Percentiles rank a stretch among this genome's conserved stretches.
These are phyloP conservation scores for Urocyon cinereoargenteus DNA, from an alignment of 2,797 vertebrate genomes.

Conservation along the genomic window DNA sequence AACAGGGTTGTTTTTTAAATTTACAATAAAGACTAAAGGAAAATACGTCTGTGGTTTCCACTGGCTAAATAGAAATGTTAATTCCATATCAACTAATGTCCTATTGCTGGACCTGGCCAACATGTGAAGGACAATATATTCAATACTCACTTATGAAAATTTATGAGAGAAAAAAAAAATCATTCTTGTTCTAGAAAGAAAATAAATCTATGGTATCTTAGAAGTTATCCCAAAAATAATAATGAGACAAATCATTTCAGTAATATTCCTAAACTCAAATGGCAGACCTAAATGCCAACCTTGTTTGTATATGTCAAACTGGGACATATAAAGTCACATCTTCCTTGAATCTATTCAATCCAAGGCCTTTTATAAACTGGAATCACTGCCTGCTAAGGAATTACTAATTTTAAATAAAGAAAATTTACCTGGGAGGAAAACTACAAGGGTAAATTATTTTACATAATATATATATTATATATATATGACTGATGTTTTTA, in stretches of 20 bases:
- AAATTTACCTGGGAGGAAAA: not conserved
- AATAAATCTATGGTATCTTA: not conserved
- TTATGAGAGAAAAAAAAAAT: not conserved
- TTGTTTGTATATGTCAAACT: not conserved
- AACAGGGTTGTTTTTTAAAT: not conserved
- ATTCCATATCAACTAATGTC: not conserved
- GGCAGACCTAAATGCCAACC: not conserved
- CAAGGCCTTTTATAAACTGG: not conserved
- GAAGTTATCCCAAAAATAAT: not conserved
- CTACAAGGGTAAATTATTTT: not conserved
- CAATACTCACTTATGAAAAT: conserved; percentile 41
- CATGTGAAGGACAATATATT: not conserved
- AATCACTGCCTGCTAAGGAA: not conserved
- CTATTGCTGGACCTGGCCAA: not conserved
- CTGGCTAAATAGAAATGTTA: conserved; percentile 13
- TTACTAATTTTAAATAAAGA: not conserved
- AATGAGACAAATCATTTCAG: not conserved
- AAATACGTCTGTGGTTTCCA: not conserved
- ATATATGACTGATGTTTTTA: not conserved
- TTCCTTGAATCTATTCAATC: not conserved
- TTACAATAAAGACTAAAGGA: not conserved
- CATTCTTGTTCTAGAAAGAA: not conserved
- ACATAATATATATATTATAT: not conserved
- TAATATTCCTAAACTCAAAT: conserved; percentile 19
- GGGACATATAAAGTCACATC: not conserved